Conservation (phyloP, 2,113 vertebrate species). For the Crotalus viridis region DNA sequence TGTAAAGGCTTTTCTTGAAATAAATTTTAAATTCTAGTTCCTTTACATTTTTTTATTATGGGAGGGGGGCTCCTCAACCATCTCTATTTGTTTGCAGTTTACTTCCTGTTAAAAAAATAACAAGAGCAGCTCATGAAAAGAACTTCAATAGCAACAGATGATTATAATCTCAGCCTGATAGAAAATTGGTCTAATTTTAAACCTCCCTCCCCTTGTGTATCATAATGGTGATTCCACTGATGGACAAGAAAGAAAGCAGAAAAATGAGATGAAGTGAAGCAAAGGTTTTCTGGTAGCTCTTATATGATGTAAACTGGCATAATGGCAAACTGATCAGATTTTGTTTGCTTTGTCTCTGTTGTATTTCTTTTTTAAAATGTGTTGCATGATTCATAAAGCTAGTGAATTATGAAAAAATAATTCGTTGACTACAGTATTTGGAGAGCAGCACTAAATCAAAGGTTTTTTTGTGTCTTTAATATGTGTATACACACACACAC, state of each 20-base stretch:
- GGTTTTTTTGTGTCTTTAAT: not conserved
- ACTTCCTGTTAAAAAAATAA: not conserved
- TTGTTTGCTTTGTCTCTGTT: conserved; percentile 33
- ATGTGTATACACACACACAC: not conserved
- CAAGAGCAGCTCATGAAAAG: not conserved
- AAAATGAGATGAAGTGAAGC: not conserved
- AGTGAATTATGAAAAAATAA: not conserved
- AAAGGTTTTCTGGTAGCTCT: not conserved
- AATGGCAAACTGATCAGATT: not conserved
- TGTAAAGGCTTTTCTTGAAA: not conserved
- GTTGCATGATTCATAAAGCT: not conserved
- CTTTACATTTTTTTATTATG: not conserved
- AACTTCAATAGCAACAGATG: not conserved
- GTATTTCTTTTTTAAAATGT: conserved; percentile 4
- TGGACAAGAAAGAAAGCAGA: not conserved
- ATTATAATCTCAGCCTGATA: not conserved
- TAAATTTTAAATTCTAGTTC: not conserved
- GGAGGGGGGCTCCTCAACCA: too few species aligned
- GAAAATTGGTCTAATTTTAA: conserved; percentile 2
- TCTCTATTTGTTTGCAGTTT: not conserved
- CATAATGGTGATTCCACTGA: not conserved
- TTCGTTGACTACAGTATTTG: not conserved
- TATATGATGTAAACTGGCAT: not conserved
- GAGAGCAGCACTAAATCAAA: conserved; percentile 14
- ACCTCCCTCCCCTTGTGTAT: not conserved